Evolutionary conservation across 2,797 vertebrate species (phyloP).

Genomic region (Acanthornis magna): DNA sequence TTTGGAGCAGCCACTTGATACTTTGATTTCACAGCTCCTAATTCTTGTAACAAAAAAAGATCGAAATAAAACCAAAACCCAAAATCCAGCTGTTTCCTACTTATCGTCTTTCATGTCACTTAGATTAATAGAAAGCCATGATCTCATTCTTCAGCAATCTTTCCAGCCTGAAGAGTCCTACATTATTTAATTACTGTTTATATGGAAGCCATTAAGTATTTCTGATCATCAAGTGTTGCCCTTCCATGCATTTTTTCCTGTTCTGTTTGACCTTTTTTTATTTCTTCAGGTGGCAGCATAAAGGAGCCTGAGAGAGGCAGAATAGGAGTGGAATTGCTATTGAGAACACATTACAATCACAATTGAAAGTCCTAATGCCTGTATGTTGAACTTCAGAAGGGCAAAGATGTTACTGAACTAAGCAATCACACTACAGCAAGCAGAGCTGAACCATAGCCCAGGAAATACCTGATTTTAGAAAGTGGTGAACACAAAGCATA

Average conservation of each 20-base stretch:
- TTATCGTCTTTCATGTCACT: background rate
- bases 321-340: background rate
- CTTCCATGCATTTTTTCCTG: background rate
- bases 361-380: background rate
- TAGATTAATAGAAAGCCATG: background rate
- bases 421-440: background rate
- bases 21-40: background rate
- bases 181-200: background rate
- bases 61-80: background rate
- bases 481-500: background rate
- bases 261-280: background rate
- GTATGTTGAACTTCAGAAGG: background rate
- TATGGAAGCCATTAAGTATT: background rate
- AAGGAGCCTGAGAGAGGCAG: background rate
- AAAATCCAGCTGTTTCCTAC: background rate
- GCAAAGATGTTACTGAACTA: background rate
- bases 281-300: background rate
- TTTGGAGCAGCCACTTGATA: background rate
- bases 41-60: background rate
- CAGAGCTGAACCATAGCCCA: background rate
- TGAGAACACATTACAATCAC: background rate
- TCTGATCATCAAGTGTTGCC: background rate
- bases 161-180: background rate
- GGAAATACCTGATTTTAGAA: background rate
- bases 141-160: background rate